Conservation (phyloP, 2,113 vertebrate genomes). For the Thamnaconus septentrionalis region DNA sequence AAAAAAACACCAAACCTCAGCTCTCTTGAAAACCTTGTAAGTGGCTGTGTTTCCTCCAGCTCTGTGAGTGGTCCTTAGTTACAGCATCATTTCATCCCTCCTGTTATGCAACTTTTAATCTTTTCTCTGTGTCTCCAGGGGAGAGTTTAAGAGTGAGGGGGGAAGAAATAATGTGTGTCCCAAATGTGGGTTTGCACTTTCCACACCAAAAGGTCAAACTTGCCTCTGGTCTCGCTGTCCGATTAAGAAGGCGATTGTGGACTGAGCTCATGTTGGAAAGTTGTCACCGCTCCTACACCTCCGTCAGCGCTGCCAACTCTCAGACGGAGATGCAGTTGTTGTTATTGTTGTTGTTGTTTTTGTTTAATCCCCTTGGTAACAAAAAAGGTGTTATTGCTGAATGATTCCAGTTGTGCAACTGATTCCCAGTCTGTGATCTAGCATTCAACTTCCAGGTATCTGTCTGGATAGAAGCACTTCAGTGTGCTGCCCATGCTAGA, state of each 20-base stretch:
- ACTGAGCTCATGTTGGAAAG: background rate
- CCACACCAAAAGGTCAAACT: slow-evolving; percentile 13
- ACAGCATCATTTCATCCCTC: too few species aligned
- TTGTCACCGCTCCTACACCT: background rate
- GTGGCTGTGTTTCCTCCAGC: too few species aligned
- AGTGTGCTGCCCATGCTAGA: background rate
- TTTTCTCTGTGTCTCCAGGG: too few species aligned
- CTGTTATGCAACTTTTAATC: too few species aligned
- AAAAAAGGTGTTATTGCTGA: background rate
- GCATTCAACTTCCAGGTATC: background rate
- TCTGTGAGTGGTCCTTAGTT: too few species aligned
- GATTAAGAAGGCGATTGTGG: background rate
- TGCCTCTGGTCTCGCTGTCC: background rate
- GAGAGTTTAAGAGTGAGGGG: background rate
- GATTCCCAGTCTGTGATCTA: background rate
- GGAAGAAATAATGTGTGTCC: background rate
- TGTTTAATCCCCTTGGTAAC: background rate
- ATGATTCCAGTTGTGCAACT: background rate
- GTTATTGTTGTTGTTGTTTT: too few species aligned
- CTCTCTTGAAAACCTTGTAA: too few species aligned
- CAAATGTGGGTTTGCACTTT: background rate
- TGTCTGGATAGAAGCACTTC: slow-evolving; percentile 11
- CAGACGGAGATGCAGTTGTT: background rate
- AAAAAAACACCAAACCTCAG: background rate
- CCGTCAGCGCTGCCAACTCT: background rate